Conservation (phyloP, 2,113 vertebrate genomes). For the Sinocyclocheilus maitianheensis region DNA sequence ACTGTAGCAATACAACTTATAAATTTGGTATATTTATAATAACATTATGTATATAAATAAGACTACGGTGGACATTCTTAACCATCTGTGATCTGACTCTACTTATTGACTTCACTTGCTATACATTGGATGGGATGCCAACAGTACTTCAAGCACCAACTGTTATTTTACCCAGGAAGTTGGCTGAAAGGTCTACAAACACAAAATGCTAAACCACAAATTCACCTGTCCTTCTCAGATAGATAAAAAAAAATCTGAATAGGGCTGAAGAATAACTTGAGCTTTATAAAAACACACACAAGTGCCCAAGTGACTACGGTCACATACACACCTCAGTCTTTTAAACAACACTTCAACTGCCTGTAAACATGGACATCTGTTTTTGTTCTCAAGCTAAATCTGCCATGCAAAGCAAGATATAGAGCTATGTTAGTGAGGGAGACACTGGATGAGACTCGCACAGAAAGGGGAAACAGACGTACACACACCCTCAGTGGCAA, state of each 20-base stretch:
- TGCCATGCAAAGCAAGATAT: background rate
- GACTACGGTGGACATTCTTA: too few relatives aligned
- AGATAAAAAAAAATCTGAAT: background rate
- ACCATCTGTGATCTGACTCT: too few relatives aligned
- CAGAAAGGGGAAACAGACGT: background rate
- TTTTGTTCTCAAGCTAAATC: slow-evolving; percentile 18
- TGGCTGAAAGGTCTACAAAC: background rate
- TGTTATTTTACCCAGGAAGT: background rate
- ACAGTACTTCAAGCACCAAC: background rate
- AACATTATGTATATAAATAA: too few relatives aligned
- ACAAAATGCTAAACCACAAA: background rate
- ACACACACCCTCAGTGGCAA: slow-evolving; percentile 4
- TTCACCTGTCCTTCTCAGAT: background rate
- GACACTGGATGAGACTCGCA: slow-evolving; percentile 22
- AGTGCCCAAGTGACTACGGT: background rate
- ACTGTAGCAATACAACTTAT: background rate
- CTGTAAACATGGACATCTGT: slow-evolving; percentile 40
- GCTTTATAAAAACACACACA: slow-evolving; percentile 1
- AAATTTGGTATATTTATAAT: too few relatives aligned
- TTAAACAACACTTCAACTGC: slow-evolving; percentile 16
- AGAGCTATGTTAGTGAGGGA: slow-evolving; percentile 16
- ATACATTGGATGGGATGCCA: background rate
- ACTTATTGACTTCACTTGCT: background rate
- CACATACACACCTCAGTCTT: slow-evolving; percentile 18
- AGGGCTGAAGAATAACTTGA: background rate